These are phyloP conservation scores for Tamias sibiricus DNA, from an alignment of 2,113 vertebrate species.

Conservation along the genomic window DNA sequence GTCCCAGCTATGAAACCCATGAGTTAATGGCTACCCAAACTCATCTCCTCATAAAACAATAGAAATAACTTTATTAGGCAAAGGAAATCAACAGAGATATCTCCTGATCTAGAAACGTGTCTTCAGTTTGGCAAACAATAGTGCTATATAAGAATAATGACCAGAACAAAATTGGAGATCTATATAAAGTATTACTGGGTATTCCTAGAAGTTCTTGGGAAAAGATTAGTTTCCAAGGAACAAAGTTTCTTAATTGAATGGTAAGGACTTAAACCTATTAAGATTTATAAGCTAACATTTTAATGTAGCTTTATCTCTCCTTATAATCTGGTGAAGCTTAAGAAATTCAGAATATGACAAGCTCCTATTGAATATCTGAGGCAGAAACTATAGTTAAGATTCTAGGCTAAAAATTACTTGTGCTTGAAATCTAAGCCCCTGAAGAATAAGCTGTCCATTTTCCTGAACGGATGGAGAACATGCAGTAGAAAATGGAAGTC, in stretches of 20 bases:
- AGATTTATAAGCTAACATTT: not conserved
- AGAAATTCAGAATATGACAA: not conserved
- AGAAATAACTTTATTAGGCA: not conserved
- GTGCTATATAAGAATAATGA: not conserved
- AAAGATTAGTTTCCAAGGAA: not conserved
- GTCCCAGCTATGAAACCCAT: not conserved
- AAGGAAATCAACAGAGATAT: not conserved
- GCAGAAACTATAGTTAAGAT: not conserved
- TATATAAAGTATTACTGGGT: not conserved
- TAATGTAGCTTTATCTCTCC: not conserved
- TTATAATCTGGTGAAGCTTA: not conserved
- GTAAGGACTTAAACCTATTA: not conserved
- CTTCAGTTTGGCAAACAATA: not conserved
- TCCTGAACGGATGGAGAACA: not conserved
- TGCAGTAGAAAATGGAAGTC: slow-evolving; percentile 9
- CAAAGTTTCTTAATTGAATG: not conserved
- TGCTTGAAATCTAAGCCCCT: not conserved
- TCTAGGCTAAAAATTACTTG: not conserved
- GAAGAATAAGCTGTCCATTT: not conserved
- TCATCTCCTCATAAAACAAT: not conserved
- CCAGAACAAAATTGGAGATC: not conserved
- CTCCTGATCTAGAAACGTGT: not conserved
- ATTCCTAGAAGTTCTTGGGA: not conserved
- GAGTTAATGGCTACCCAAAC: not conserved
- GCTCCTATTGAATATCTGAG: not conserved